Base-by-base conservation (phyloP, 1,140 invertebrate species). In the Drosophila cardini region DNA sequence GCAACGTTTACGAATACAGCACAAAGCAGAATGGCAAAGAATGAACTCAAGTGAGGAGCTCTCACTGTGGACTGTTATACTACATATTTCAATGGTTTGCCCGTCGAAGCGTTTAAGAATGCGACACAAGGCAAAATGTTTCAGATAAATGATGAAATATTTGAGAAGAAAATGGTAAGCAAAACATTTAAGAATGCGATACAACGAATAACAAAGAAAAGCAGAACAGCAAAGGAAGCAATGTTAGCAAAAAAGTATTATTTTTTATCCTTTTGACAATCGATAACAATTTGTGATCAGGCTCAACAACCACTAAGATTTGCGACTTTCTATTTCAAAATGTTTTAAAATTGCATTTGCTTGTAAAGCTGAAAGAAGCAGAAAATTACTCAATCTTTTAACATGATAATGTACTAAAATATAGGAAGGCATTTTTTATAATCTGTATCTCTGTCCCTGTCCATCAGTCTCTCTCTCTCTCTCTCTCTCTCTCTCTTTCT, bases 311-410 rank as follows among this genome's bases (percentile, higher is more conserved):
- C 5, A 4, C 4, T 26, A 4, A 26, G 21, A 4, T 26, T 26
- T 4, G 21, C 21, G 0, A 26, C 9, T 50, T 30, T 1, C 16
- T 46, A 8, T 0, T 7, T 0, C 5, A 10, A 68, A 50, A 40
- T 68, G 64, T 34, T 40, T 68, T 60, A 60, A 50, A 60, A 68
- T 52, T 32, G 56, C 58, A 53, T 70, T 60, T 26, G 21, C 21
- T 5, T 4, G 21, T 4, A n/a, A n/a, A n/a, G n/a, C 2, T 26
- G 21, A 0, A 26, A 26, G 21, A 4, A 5, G 21, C 5, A 26
- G 21, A 5, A 26, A 26, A 26, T 26, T 4, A 26, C 4, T 4
- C 21, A 26, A 26, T 26, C 21, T 26, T 26, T 26, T 26, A 26
- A 26, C 21, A 26, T 26, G 21, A 2, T 26, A 26, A 26, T 26